Evolutionary conservation across 2,113 vertebrate species (phyloP).

Genomic region (Planiliza haematocheilus): DNA sequence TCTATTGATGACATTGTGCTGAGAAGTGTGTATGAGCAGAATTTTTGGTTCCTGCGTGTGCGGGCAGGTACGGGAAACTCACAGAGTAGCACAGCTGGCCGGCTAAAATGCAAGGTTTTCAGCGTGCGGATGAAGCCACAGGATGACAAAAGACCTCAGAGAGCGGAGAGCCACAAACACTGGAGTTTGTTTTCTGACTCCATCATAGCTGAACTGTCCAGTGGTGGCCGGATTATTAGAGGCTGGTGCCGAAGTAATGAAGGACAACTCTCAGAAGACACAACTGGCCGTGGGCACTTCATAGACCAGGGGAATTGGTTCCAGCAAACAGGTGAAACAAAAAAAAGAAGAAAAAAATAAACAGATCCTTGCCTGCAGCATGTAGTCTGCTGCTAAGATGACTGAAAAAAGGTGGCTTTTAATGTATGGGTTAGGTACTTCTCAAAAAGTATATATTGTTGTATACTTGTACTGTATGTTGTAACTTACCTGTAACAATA

Average conservation of each 20-base stretch:
- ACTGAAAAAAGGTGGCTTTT: conserved; percentile 3
- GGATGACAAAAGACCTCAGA: conserved; percentile 11
- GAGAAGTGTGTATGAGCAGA: neutral
- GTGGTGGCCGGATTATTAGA: conserved; percentile 54
- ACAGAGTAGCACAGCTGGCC: neutral
- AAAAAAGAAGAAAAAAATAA: conserved; percentile 24
- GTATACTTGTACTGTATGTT: too few relatives aligned
- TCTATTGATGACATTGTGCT: conserved; percentile 50
- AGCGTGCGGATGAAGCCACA: conserved; percentile 16
- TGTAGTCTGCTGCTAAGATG: conserved; percentile 5
- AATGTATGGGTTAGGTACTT: conserved; percentile 9
- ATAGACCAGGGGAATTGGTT: conserved; percentile 46
- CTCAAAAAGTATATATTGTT: too few relatives aligned
- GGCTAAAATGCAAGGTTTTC: neutral
- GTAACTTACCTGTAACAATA: too few relatives aligned
- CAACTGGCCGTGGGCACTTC: conserved; percentile 34
- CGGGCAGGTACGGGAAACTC: neutral
- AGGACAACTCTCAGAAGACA: conserved; percentile 55
- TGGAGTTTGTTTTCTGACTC: conserved; percentile 40
- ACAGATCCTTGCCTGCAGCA: conserved; percentile 11
- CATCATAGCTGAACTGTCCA: conserved; percentile 45
- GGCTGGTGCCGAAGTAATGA: conserved; percentile 59
- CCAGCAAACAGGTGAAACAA: conserved; percentile 25
- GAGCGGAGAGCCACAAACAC: conserved; percentile 38
- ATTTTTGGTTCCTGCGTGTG: conserved; percentile 1